Base-by-base conservation (phyloP, 2,888 invertebrate species). In the Ornithoptera alexandrae region DNA sequence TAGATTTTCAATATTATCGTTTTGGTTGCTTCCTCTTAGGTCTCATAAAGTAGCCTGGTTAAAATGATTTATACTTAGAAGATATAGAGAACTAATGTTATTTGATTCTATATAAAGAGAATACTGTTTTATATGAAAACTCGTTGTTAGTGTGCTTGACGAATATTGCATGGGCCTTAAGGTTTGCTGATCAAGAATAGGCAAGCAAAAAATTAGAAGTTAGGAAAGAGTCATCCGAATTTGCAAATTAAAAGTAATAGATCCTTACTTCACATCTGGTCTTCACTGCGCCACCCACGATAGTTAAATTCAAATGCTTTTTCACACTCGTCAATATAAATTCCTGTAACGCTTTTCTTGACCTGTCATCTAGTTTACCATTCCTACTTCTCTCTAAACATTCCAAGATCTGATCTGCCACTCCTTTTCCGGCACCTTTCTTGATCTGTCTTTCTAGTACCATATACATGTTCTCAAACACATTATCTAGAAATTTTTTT, bases 381-480 rank as follows among this genome's bases (percentile, higher is more conserved):
- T 91, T 90, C 61, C 78, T 85, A 65, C 91, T 92, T 60, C 74
- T 81, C 62, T 79, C 85, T 36, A 92, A 76, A 69, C 86, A 85
- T 17, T 77, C 73, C 8, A 90, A 65, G 7, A 92, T 79, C 22
- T 79, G 74, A 22, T 87, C 84, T 1, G 88, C 90, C 1, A 92
- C 76, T 10, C 81, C 80, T 77, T 86, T 88, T 0, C 91, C 92
- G 0, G 82, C 72, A 1, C 74, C 73, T 3, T 84, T 83, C 60
- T 83, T 82, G 3, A 78, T 74, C 74, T 89, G 79, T 69, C 79
- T 84, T 66, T 86, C 89, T 59, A 92, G 75, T 8, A 89, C 82
- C 0, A 86, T 87, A 68, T 87, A 87, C 92, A 92, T 92, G 68
- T 92, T 91, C 65, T 91, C 91, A 67, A 92, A 89, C 0, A 92